Evolutionary conservation across 2,888 invertebrate genomes (phyloP).

Genomic region (Mystacides longicornis): DNA sequence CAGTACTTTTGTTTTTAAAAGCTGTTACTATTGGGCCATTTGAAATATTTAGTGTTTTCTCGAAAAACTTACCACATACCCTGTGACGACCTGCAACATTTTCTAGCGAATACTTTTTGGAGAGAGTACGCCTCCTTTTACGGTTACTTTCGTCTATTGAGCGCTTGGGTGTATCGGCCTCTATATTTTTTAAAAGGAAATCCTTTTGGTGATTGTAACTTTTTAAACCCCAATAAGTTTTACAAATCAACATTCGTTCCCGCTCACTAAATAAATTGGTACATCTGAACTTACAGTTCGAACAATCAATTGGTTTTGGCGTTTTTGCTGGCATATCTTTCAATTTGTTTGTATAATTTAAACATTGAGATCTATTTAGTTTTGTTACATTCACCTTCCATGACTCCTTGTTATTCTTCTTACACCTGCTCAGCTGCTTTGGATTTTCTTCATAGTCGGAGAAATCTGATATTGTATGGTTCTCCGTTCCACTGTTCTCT

Average conservation of each 20-base stretch:
- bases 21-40: neutral
- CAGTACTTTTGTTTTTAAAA: neutral
- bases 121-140: neutral
- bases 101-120: neutral
- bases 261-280: neutral
- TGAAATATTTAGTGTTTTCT: neutral
- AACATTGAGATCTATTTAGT: neutral
- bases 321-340: neutral
- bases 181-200: neutral
- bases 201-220: neutral
- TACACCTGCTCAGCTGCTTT: too few relatives aligned
- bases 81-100: neutral
- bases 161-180: neutral
- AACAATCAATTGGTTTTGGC: neutral
- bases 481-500: too few relatives aligned
- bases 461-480: too few relatives aligned
- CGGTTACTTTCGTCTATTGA: neutral
- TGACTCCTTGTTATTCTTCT: neutral
- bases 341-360: neutral
- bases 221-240: neutral
- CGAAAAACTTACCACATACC: neutral
- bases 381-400: neutral
- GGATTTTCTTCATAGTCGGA: too few relatives aligned
- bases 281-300: neutral
- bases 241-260: neutral